These are phyloP conservation scores for Tinea pellionella DNA, from an alignment of 2,888 invertebrate genomes.

Conservation along the genomic window DNA sequence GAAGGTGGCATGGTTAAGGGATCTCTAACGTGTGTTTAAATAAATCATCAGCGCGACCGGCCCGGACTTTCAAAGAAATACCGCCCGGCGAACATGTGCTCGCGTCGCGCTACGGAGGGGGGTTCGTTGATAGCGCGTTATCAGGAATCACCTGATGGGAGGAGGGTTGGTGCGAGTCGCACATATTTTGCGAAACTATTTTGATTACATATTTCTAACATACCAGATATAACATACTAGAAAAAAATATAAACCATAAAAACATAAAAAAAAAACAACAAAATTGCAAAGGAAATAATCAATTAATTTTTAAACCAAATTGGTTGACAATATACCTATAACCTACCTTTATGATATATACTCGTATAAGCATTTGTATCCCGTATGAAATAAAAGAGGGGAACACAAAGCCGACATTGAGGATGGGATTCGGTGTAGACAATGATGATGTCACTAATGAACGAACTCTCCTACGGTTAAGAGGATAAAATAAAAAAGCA, in stretches of 20 bases:
- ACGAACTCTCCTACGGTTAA: slow-evolving; percentile 11
- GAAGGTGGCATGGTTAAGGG: slow-evolving; percentile 65
- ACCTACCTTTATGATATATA: too few relatives aligned
- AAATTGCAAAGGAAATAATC: too few relatives aligned
- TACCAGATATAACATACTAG: too few relatives aligned
- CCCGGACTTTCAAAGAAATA: background rate
- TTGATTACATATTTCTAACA: too few relatives aligned
- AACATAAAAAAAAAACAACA: too few relatives aligned
- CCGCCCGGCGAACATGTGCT: slow-evolving; percentile 1
- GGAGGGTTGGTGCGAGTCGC: background rate
- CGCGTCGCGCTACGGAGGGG: background rate
- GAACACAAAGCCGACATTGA: slow-evolving; percentile 2
- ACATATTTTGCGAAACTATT: too few relatives aligned
- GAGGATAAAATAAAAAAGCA: slow-evolving; percentile 9
- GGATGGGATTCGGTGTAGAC: slow-evolving; percentile 7
- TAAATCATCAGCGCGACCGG: slow-evolving; percentile 40
- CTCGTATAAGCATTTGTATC: background rate
- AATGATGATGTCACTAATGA: slow-evolving; percentile 13
- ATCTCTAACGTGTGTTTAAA: slow-evolving; percentile 52
- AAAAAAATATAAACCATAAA: too few relatives aligned
- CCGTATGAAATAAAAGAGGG: slow-evolving; percentile 2
- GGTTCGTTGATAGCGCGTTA: slow-evolving; percentile 14
- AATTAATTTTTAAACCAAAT: too few relatives aligned
- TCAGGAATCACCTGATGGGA: slow-evolving; percentile 7
- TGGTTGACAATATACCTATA: too few relatives aligned